Evolutionary conservation across 2,888 invertebrate species (phyloP).

Genomic region (Noctua janthina): DNA sequence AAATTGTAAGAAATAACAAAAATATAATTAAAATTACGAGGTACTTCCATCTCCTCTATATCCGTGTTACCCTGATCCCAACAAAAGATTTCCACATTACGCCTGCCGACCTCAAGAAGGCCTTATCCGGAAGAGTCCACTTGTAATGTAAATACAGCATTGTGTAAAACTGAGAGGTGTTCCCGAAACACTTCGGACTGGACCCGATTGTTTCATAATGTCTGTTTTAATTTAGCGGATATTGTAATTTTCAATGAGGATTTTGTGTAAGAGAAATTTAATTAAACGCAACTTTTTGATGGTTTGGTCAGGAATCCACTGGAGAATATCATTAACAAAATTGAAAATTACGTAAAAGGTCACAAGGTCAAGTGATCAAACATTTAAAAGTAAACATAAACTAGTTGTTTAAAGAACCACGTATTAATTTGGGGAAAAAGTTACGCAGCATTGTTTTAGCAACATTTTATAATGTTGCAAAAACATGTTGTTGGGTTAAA

Average conservation of each 20-base stretch:
- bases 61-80: slow-evolving; percentile 73
- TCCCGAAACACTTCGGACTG: slow-evolving; percentile 67
- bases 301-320: background rate
- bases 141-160: slow-evolving; percentile 88
- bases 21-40: background rate
- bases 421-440: background rate
- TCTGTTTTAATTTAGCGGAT: slow-evolving; percentile 55
- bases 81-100: slow-evolving; percentile 88
- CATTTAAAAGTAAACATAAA: background rate
- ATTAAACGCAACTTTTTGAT: background rate
- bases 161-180: slow-evolving; percentile 75
- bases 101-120: slow-evolving; percentile 83
- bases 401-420: background rate
- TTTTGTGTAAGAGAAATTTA: slow-evolving; percentile 1
- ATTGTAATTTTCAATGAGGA: slow-evolving; percentile 25
- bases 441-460: background rate
- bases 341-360: background rate
- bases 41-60: slow-evolving; percentile 59
- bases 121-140: slow-evolving; percentile 88
- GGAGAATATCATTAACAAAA: background rate
- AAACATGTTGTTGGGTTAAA: background rate
- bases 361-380: background rate
- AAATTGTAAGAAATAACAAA: no score
- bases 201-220: slow-evolving; percentile 69
- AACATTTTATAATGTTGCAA: background rate